Percentiles rank a stretch among this genome's conserved stretches.
phyloP scores from a whole-genome alignment of 2,797 vertebrate genomes.

The Xiphorhynchus erythropygius region DNA sequence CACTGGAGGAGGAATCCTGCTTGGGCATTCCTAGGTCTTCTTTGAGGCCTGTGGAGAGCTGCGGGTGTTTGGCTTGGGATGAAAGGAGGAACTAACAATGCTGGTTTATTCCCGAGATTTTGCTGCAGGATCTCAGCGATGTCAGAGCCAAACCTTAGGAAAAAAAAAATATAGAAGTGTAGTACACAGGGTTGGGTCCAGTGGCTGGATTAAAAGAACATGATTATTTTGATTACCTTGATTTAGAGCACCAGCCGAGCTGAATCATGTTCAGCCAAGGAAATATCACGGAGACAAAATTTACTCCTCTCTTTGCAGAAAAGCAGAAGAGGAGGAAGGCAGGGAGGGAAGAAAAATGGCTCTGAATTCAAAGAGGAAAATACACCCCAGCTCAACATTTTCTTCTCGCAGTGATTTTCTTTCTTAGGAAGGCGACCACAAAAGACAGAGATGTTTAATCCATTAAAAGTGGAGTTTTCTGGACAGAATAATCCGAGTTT shows the following conservation, averaged over 20 bases:
- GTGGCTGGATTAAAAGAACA: constrained; percentile 37
- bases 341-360: constrained; percentile 31
- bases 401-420: background rate
- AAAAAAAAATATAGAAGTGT: background rate
- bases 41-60: background rate
- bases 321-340: background rate
- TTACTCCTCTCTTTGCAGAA: constrained; percentile 12
- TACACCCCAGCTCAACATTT: background rate
- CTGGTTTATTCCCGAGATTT: constrained; percentile 37
- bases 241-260: background rate
- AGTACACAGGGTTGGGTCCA: background rate
- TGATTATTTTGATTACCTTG: constrained; percentile 52
- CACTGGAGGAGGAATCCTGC: background rate
- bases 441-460: constrained; percentile 57
- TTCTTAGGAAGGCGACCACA: constrained; percentile 25
- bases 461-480: constrained; percentile 31
- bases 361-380: constrained; percentile 24
- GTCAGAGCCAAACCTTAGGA: constrained; percentile 28
- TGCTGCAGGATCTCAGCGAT: constrained; percentile 33
- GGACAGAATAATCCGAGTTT: constrained; percentile 15
- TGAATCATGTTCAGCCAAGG: constrained; percentile 59
- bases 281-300: constrained; percentile 40
- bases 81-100: constrained; percentile 27
- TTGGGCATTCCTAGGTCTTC: background rate
- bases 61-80: constrained; percentile 42